phyloP scores from a whole-genome alignment of 2,888 invertebrate genomes.

The Ctenicera cuprea region DNA sequence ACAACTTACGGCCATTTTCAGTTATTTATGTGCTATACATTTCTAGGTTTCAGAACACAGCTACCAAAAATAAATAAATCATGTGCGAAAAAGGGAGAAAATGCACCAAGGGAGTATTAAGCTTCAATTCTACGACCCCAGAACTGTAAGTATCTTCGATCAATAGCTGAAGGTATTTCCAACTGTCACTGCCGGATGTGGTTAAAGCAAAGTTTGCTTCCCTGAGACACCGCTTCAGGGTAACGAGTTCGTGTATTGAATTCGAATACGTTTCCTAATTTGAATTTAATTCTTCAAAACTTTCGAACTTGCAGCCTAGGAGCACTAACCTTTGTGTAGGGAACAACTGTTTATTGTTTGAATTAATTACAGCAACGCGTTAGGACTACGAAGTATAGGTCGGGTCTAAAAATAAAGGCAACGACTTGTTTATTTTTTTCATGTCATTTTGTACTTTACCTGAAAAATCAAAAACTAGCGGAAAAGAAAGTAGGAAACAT shows the following conservation, averaged over 20 bases:
- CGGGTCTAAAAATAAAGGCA: not conserved
- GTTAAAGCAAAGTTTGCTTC: conserved; percentile 29
- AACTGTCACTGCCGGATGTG: conserved; percentile 30
- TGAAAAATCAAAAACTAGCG: no score
- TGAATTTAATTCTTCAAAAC: conserved; percentile 3
- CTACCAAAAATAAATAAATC: conserved; percentile 32
- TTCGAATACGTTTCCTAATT: conserved; percentile 17
- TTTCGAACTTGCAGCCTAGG: not conserved
- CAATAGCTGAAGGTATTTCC: conserved; percentile 30
- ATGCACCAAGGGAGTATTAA: conserved; percentile 28
- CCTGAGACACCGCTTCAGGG: conserved; percentile 6
- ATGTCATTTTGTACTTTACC: no score
- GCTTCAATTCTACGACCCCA: conserved; percentile 22
- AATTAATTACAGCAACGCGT: not conserved
- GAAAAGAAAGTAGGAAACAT: no score
- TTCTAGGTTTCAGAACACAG: conserved; percentile 3
- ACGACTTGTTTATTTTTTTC: not conserved
- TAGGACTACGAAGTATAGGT: not conserved
- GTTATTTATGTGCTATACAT: conserved; percentile 20
- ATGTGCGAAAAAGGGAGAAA: conserved; percentile 26
- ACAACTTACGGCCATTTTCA: not conserved
- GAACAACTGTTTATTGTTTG: conserved; percentile 7
- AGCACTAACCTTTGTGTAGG: conserved; percentile 5
- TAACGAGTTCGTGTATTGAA: conserved; percentile 31
- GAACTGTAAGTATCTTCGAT: conserved; percentile 22